Evolutionary conservation across 2,797 vertebrate genomes (phyloP).

Genomic region (Coilia nasus): DNA sequence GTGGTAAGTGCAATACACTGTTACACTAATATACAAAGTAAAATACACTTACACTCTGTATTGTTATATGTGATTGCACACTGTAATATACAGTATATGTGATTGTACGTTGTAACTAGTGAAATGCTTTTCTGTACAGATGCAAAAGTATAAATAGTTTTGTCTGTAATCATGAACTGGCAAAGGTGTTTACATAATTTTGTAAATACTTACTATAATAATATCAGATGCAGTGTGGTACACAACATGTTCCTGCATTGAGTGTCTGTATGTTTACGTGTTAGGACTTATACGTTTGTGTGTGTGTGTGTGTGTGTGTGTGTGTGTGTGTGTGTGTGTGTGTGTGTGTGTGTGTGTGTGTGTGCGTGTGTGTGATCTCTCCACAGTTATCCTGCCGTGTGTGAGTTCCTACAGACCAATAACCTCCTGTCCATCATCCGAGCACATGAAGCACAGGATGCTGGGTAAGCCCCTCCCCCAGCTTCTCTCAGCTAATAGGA

Average conservation of each 20-base stretch:
- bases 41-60: too few species aligned
- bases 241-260: background rate
- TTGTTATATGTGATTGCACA: too few species aligned
- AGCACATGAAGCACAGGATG: slow-evolving; percentile 97
- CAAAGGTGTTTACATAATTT: background rate
- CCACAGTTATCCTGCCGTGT: slow-evolving; percentile 93
- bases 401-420: slow-evolving; percentile 98
- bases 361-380: background rate
- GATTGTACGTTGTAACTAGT: too few species aligned
- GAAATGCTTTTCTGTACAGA: background rate
- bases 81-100: too few species aligned
- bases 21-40: too few species aligned
- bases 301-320: background rate
- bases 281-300: too few species aligned
- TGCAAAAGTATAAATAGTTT: background rate
- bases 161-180: background rate
- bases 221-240: background rate
- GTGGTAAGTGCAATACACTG: too few species aligned
- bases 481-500: background rate
- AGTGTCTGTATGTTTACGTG: background rate
- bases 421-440: slow-evolving; percentile 98
- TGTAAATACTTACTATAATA: background rate
- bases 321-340: background rate
- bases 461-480: slow-evolving; percentile 80
- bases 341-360: slow-evolving; percentile 6